Evolutionary conservation across 2,797 vertebrate species (phyloP).

Genomic region (Hydrocynus forskahlii): DNA sequence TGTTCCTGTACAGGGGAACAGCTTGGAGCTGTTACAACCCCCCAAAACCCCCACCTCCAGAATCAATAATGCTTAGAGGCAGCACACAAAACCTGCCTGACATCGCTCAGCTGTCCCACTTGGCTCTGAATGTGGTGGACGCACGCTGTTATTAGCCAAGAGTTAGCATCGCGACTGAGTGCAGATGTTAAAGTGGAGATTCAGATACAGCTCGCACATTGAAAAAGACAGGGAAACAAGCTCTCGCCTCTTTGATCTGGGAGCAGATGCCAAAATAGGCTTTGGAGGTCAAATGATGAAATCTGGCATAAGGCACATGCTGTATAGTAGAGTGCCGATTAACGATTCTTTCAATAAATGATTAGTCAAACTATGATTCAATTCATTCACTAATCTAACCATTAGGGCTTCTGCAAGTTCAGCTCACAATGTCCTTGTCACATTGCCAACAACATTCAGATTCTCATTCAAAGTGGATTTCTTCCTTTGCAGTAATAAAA

Average conservation of each 20-base stretch:
- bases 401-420: background rate
- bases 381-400: background rate
- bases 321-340: background rate
- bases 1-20: constrained; percentile 59
- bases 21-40: constrained; percentile 54
- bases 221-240: constrained; percentile 65
- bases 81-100: constrained; percentile 67
- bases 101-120: constrained; percentile 77
- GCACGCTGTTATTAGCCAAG: constrained; percentile 75
- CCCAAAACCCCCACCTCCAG: constrained; percentile 42
- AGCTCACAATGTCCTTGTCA: background rate
- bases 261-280: constrained; percentile 6
- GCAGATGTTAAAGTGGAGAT: constrained; percentile 80
- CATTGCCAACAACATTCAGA: background rate
- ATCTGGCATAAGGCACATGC: background rate
- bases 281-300: constrained; percentile 17
- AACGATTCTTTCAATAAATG: background rate
- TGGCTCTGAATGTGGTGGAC: constrained; percentile 68
- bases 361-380: background rate
- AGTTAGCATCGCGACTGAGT: constrained; percentile 76
- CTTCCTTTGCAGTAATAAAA: background rate
- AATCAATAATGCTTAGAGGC: constrained; percentile 75
- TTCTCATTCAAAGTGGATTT: no score
- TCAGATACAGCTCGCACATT: constrained; percentile 72
- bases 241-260: constrained; percentile 54